Evolutionary conservation across 2,113 vertebrate genomes (phyloP), one percentile per base, ranked within the genome.

Genomic region (Cyprinodon tularosa): DNA sequence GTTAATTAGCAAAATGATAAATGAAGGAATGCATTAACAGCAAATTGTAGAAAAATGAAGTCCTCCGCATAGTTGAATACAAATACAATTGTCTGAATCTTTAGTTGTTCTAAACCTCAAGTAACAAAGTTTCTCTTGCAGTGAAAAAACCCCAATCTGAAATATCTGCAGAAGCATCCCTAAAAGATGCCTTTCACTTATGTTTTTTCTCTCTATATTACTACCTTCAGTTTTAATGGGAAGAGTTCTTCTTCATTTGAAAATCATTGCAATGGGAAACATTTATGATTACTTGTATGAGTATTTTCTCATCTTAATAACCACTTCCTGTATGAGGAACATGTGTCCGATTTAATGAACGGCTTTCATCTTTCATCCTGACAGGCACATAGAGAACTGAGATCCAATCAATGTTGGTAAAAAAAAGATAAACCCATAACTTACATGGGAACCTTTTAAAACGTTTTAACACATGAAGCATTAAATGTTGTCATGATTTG

Each of bases 311-410:
- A 57, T 70, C 65, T 70, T 44, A 4, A 71, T 9, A 62, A 47
- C 74, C 62, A 60, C 47, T 77, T 76, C 62, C n/a, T 74, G 22
- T 72, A 20, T 20, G 37, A 80, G 39, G 47, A 74, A 44, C n/a
- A 64, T 17, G 60, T 38, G 65, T 63, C 64, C 37, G 62, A 86
- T 83, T 59, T 76, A 80, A 70, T 66, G 42, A 38, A 67, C 62
- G 53, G 64, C 82, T 78, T 79, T 66, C 80, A 84, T 74, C 72
- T 89, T 88, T 85, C 63, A 76, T 72, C 89, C 75, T 88, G 87
- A 73, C 47, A 50, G 84, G 75, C 74, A 66, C 70, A 79, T 71
- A 70, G 13, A 74, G 86, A 62, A 73, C 72, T n/a, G 59, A 72
- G 39, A 57, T 6, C 84, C 82, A 91, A 81, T 86, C 73, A 65